Percentiles rank a stretch among this genome's conserved stretches.
phyloP scores from a whole-genome alignment of 1,140 invertebrate genomes.

The Lepidurus apus region DNA sequence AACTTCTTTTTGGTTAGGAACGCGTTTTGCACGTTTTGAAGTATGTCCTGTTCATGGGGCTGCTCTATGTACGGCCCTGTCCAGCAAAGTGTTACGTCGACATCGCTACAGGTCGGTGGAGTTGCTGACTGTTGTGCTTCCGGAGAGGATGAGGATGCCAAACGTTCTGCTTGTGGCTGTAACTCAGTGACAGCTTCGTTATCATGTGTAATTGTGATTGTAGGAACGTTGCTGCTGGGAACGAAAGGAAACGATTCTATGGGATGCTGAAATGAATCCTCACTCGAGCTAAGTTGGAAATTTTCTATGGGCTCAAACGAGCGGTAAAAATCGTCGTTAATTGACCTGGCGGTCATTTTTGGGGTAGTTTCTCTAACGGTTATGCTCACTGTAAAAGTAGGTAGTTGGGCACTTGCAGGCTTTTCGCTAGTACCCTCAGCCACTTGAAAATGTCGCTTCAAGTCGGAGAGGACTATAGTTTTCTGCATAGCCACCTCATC shows the following conservation, averaged over 20 bases:
- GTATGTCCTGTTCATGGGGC: background rate
- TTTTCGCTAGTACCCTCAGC: background rate
- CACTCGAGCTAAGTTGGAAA: background rate
- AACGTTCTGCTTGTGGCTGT: background rate
- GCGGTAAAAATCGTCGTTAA: background rate
- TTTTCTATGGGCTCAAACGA: constrained; percentile 8
- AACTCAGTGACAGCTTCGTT: background rate
- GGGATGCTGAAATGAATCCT: background rate
- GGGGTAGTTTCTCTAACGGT: background rate
- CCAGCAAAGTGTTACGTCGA: constrained; percentile 7
- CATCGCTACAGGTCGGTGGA: background rate
- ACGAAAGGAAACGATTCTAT: background rate
- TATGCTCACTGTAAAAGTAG: constrained; percentile 3
- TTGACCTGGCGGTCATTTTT: background rate
- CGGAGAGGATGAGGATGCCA: background rate
- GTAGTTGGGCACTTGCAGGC: background rate
- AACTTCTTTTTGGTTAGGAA: constrained; percentile 1
- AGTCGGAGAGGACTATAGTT: background rate
- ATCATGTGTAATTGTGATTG: background rate
- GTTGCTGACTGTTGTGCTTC: background rate
- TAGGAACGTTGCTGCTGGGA: background rate
- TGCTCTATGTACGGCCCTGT: background rate
- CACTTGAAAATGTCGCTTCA: background rate
- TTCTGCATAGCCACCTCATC: constrained; percentile 3
- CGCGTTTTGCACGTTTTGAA: background rate